phyloP scores from a whole-genome alignment of 2,888 invertebrate species.

The Cryptocephalus moraei region DNA sequence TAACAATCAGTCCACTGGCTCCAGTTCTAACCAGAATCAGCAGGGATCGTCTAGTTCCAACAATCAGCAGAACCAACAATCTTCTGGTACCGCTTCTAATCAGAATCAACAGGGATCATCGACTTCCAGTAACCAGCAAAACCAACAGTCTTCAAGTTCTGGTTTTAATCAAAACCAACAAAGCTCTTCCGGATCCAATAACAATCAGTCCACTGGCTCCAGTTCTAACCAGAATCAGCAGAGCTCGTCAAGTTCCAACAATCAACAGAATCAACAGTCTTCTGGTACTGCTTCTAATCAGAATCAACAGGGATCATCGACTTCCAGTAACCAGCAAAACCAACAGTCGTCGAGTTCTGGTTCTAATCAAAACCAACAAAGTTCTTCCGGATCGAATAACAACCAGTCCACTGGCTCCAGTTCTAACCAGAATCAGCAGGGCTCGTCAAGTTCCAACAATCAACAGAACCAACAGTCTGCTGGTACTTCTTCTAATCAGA shows the following conservation, averaged over 20 bases:
- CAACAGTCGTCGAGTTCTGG: constrained; percentile 4
- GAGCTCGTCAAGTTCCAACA: not conserved
- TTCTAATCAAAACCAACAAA: constrained; percentile 4
- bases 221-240: not conserved
- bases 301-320: constrained; percentile 3
- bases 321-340: constrained; percentile 4
- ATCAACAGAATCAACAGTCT: not conserved
- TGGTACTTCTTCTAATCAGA: not conserved
- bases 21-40: constrained; percentile 1
- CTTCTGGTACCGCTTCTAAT: constrained; percentile 1
- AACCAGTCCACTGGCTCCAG: not conserved
- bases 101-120: constrained; percentile 10
- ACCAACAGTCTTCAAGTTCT: constrained; percentile 6
- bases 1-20: not conserved
- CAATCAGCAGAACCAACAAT: not conserved
- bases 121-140: constrained; percentile 4
- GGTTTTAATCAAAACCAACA: constrained; percentile 2
- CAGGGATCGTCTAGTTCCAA: constrained; percentile 4
- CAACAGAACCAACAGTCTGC: not conserved
- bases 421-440: constrained; percentile 9
- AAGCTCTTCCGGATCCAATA: not conserved
- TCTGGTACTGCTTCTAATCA: not conserved
- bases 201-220: not conserved
- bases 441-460: constrained; percentile 3
- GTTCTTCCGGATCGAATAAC: constrained; percentile 1